A percentile compares a stretch with the other conserved stretches of the same genome.
Conservation (phyloP, 1,140 invertebrate genomes). For the Zaprionus davidi region DNA sequence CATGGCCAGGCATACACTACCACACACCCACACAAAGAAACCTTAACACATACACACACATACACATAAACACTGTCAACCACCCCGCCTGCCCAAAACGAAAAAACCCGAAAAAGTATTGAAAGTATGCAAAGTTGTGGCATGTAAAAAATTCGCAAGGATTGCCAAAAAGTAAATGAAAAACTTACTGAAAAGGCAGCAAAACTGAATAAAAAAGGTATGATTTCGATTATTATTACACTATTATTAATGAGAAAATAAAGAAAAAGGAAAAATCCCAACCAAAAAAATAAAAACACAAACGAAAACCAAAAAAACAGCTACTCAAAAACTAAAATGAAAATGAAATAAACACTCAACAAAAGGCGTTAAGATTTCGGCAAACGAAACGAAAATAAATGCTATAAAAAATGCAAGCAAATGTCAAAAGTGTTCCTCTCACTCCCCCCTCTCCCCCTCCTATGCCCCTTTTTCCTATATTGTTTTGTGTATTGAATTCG, state of each 20-base stretch:
- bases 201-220: constrained; percentile 64
- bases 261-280: neutral
- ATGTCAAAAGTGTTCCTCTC: constrained; percentile 21
- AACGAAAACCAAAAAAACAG: constrained; percentile 42
- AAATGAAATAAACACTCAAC: constrained; percentile 31
- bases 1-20: constrained; percentile 33
- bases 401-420: constrained; percentile 19
- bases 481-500: constrained; percentile 48
- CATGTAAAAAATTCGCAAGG: constrained; percentile 45
- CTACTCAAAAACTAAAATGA: constrained; percentile 53
- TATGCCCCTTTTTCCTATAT: constrained; percentile 28
- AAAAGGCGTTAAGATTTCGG: constrained; percentile 44
- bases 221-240: constrained; percentile 76
- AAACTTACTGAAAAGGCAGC: constrained; percentile 38
- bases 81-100: constrained; percentile 54
- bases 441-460: too few species aligned
- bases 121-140: constrained; percentile 44
- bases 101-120: constrained; percentile 36
- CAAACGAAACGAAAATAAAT: constrained; percentile 15
- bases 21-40: constrained; percentile 22
- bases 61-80: constrained; percentile 45
- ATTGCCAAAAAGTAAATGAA: constrained; percentile 49
- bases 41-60: constrained; percentile 31
- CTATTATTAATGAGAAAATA: constrained; percentile 58
- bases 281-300: constrained; percentile 22